Evolutionary conservation across 2,888 invertebrate species (phyloP).

Genomic region (Allophyes oxyacanthae): DNA sequence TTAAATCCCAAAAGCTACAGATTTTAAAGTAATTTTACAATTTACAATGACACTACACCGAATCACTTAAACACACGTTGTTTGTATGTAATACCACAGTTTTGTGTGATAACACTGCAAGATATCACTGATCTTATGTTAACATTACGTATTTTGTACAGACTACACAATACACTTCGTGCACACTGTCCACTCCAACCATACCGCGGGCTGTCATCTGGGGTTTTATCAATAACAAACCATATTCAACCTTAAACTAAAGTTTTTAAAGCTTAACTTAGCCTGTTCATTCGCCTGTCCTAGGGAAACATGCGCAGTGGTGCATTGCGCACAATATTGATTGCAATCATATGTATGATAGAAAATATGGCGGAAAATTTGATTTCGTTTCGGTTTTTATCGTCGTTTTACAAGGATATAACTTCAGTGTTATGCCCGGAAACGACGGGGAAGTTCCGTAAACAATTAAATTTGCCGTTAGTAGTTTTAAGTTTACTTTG

Average conservation of each 20-base stretch:
- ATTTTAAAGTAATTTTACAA: slow-evolving; percentile 27
- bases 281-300: slow-evolving; percentile 36
- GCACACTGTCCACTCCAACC: slow-evolving; percentile 76
- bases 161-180: slow-evolving; percentile 52
- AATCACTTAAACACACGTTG: slow-evolving; percentile 46
- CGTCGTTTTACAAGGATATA: slow-evolving; percentile 20
- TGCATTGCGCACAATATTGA: slow-evolving; percentile 87
- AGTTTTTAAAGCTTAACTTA: slow-evolving; percentile 53
- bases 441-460: not conserved
- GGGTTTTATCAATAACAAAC: slow-evolving; percentile 44
- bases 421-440: not conserved
- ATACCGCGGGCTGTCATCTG: slow-evolving; percentile 80
- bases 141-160: slow-evolving; percentile 53
- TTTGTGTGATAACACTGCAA: slow-evolving; percentile 45
- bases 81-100: slow-evolving; percentile 13
- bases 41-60: slow-evolving; percentile 28
- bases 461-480: not conserved
- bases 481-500: too few relatives aligned
- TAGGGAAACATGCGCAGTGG: slow-evolving; percentile 85
- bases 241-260: slow-evolving; percentile 20
- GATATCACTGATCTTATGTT: slow-evolving; percentile 42
- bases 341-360: slow-evolving; percentile 81
- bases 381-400: slow-evolving; percentile 60
- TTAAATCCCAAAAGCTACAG: slow-evolving; percentile 16
- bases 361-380: slow-evolving; percentile 83